Conservation (phyloP, 1,140 invertebrate genomes). For the Choristoneura fumiferana region DNA sequence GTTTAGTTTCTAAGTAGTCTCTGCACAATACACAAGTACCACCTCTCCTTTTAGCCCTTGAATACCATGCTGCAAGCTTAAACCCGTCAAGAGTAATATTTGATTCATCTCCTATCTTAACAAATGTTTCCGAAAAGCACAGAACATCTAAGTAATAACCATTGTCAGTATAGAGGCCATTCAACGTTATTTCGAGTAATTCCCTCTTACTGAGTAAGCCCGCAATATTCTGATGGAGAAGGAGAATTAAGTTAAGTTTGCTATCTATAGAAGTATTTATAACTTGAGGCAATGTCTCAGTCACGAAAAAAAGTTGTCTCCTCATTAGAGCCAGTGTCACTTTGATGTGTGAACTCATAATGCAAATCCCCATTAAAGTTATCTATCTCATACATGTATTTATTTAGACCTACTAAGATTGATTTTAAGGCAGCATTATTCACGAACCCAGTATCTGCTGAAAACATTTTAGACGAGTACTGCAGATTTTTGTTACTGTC, state of each 20-base stretch:
- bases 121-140: constrained; percentile 25
- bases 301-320: no score
- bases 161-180: constrained; percentile 18
- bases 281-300: no score
- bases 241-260: no score
- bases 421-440: no score
- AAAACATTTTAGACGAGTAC: background rate
- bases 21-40: constrained; percentile 28
- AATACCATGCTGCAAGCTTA: constrained; percentile 20
- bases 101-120: constrained; percentile 20
- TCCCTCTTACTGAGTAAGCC: constrained; percentile 26
- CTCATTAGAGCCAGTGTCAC: no score
- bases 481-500: background rate
- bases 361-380: no score
- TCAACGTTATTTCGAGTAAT: constrained; percentile 3
- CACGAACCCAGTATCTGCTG: background rate
- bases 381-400: no score
- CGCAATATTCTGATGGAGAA: constrained; percentile 31
- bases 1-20: constrained; percentile 19
- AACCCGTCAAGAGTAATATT: constrained; percentile 19
- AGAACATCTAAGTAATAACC: constrained; percentile 20
- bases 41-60: constrained; percentile 20
- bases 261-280: no score
- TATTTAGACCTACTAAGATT: no score
- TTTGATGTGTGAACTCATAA: no score